Percentiles rank a stretch among this genome's conserved stretches.
Conservation (phyloP, 1,140 invertebrate genomes). For the Aphaenogaster rudis region DNA sequence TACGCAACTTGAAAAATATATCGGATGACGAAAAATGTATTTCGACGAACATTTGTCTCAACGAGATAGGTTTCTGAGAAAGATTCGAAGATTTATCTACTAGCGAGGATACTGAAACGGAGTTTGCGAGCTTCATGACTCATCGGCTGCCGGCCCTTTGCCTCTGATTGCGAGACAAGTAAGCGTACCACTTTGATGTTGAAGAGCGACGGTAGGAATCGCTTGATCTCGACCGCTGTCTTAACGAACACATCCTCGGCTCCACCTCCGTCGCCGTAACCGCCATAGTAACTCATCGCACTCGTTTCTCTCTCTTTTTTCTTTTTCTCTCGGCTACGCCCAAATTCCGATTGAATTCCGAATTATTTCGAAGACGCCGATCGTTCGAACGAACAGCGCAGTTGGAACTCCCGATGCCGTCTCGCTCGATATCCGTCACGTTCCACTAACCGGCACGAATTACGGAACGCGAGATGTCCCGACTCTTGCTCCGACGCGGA, state of each 20-base stretch:
- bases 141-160: background rate
- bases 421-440: background rate
- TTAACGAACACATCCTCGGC: slow-evolving; percentile 84
- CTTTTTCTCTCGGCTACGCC: slow-evolving; percentile 26
- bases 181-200: slow-evolving; percentile 87
- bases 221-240: slow-evolving; percentile 83
- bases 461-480: background rate
- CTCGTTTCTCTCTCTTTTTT: background rate
- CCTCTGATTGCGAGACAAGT: background rate
- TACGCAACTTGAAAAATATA: background rate
- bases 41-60: background rate
- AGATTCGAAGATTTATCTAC: background rate
- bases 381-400: background rate
- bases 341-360: background rate
- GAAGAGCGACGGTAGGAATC: slow-evolving; percentile 85
- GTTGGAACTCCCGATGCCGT: background rate
- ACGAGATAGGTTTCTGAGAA: background rate
- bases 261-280: slow-evolving; percentile 37
- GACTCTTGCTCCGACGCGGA: background rate
- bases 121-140: background rate
- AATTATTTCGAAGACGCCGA: background rate
- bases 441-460: background rate
- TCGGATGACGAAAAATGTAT: background rate
- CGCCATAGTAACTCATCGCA: slow-evolving; percentile 70
- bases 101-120: background rate